Conservation (phyloP, 2,113 vertebrate genomes). For the Vidua chalybeata region DNA sequence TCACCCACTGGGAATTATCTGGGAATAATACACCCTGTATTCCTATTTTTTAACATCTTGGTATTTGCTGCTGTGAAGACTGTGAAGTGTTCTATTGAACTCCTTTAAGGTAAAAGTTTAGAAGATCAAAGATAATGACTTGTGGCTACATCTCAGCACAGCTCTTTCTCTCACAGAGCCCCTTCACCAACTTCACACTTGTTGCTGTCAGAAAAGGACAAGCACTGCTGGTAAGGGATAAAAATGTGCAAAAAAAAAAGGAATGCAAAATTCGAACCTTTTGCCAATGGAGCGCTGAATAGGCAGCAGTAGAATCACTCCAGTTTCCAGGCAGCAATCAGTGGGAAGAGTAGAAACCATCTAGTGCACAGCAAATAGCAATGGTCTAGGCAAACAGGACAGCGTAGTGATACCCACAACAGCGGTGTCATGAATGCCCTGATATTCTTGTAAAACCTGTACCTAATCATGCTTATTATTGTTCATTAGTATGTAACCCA, state of each 20-base stretch:
- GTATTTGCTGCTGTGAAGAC: not conserved
- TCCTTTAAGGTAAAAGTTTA: not conserved
- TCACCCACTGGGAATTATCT: not conserved
- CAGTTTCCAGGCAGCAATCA: not conserved
- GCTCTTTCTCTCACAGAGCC: not conserved
- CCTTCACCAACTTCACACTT: not conserved
- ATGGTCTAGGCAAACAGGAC: not conserved
- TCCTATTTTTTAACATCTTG: not conserved
- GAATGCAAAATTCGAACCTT: not conserved
- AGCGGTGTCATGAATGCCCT: not conserved
- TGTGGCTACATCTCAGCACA: not conserved
- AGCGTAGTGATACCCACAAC: not conserved
- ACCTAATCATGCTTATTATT: not conserved
- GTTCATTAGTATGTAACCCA: not conserved
- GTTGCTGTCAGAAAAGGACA: not conserved
- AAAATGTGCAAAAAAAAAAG: not conserved
- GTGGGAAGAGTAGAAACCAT: not conserved
- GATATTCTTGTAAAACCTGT: not conserved
- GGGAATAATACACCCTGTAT: not conserved
- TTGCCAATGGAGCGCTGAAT: not conserved
- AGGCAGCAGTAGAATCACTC: not conserved
- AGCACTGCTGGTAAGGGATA: not conserved
- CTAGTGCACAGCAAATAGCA: not conserved
- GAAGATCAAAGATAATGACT: not conserved
- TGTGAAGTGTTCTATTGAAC: not conserved